A percentile compares a stretch with the other conserved stretches of the same genome.
These are phyloP conservation scores for Hippocampus zosterae DNA, from an alignment of 2,113 vertebrate genomes.

Conservation along the genomic window DNA sequence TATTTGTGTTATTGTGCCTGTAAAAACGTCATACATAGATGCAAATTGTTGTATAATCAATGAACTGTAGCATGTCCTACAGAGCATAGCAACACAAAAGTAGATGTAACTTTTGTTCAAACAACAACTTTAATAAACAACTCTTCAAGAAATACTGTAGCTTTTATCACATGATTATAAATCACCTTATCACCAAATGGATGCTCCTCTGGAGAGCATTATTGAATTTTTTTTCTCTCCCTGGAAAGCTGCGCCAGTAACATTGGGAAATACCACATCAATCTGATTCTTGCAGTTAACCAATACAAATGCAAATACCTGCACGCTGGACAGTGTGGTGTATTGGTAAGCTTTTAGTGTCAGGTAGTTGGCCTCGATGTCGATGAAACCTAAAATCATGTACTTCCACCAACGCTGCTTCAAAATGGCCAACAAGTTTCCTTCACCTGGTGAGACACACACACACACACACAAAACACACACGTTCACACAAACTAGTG, in stretches of 20 bases:
- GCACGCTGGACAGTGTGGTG: constrained; percentile 90
- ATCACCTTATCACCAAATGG: background rate
- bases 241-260: background rate
- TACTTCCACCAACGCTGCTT: constrained; percentile 97
- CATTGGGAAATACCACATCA: background rate
- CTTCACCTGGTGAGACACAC: constrained; percentile 77
- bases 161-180: background rate
- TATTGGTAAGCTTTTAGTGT: constrained; percentile 96
- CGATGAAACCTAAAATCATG: constrained; percentile 91
- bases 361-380: constrained; percentile 94
- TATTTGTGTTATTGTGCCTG: too few species aligned
- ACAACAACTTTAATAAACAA: background rate
- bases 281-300: background rate
- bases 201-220: background rate
- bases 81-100: too few species aligned
- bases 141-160: background rate
- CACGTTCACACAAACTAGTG: background rate
- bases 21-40: too few species aligned
- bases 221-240: background rate
- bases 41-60: too few species aligned
- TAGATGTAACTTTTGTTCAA: too few species aligned
- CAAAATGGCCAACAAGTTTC: constrained; percentile 91
- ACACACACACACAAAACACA: background rate
- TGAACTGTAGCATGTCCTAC: too few species aligned
- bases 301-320: constrained; percentile 52